Percentiles rank a stretch among this genome's conserved stretches.
Evolutionary conservation across 2,888 invertebrate species (phyloP).

Genomic region (Pollenia griseotomentosa): DNA sequence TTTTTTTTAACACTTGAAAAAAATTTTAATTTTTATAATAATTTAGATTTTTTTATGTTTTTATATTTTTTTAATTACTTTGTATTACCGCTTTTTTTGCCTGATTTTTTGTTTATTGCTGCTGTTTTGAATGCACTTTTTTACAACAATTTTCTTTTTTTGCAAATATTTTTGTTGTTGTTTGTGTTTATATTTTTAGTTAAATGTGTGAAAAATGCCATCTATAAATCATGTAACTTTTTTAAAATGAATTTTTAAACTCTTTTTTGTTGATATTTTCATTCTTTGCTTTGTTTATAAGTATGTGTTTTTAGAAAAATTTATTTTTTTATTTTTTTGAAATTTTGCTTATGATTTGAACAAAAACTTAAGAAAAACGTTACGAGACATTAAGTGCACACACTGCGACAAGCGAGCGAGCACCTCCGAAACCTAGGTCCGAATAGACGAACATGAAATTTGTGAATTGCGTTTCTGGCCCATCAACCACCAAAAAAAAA

Average conservation of each 20-base stretch:
- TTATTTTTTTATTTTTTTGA: constrained; percentile 62
- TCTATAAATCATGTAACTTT: constrained; percentile 16
- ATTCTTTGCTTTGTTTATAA: constrained; percentile 35
- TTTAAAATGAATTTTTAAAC: constrained; percentile 53
- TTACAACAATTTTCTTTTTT: constrained; percentile 5
- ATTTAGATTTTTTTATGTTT: not conserved
- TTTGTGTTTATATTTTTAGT: constrained; percentile 32
- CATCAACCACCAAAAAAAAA: constrained; percentile 78
- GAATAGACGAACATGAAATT: constrained; percentile 84
- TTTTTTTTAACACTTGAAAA: not conserved
- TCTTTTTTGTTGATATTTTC: constrained; percentile 56
- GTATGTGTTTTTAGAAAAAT: constrained; percentile 52
- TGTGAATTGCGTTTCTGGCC: constrained; percentile 84
- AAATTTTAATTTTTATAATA: constrained; percentile 6
- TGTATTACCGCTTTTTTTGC: constrained; percentile 53
- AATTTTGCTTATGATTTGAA: constrained; percentile 71
- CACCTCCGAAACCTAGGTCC: constrained; percentile 85
- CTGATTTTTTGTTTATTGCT: constrained; percentile 12
- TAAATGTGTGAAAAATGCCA: constrained; percentile 44
- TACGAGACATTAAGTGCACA: constrained; percentile 82
- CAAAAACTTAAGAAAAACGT: constrained; percentile 78
- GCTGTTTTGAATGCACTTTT: constrained; percentile 36
- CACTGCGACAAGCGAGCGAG: constrained; percentile 82
- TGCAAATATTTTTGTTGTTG: constrained; percentile 34
- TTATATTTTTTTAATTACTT: not conserved